Conservation (phyloP, 2,113 vertebrate species). For the Podarcis cretensis region DNA sequence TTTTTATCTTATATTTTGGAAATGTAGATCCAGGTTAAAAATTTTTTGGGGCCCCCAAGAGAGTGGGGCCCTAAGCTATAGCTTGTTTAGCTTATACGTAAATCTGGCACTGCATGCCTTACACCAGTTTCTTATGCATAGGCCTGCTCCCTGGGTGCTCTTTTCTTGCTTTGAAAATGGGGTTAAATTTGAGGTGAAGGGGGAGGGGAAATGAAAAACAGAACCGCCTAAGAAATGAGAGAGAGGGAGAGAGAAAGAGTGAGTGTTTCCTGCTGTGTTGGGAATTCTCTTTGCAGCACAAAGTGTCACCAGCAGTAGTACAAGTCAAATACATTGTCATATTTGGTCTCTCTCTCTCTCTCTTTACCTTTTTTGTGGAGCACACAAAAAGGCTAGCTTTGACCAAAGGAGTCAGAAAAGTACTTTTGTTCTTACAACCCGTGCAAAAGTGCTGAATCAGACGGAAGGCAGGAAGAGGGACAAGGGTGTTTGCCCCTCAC, state of each 20-base stretch:
- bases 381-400: neutral
- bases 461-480: slow-evolving; percentile 14
- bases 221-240: neutral
- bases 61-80: too few species aligned
- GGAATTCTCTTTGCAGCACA: accelerated
- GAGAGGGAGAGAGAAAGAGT: neutral
- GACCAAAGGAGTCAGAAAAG: neutral
- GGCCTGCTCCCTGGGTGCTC: neutral
- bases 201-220: neutral
- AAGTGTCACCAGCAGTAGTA: neutral
- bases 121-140: neutral
- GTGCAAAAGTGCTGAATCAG: slow-evolving; percentile 37
- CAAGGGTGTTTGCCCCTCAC: neutral
- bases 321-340: neutral
- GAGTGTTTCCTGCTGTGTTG: accelerated
- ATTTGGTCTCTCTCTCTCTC: neutral
- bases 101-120: too few species aligned
- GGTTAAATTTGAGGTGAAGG: neutral
- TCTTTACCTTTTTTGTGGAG: neutral
- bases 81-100: too few species aligned
- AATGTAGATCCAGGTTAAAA: too few species aligned
- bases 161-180: neutral
- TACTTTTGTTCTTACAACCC: slow-evolving; percentile 28
- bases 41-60: too few species aligned
- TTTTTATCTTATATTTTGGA: too few species aligned